These are phyloP conservation scores for Leptinotarsa rubiginosa DNA, from an alignment of 2,888 invertebrate species.

Conservation along the genomic window DNA sequence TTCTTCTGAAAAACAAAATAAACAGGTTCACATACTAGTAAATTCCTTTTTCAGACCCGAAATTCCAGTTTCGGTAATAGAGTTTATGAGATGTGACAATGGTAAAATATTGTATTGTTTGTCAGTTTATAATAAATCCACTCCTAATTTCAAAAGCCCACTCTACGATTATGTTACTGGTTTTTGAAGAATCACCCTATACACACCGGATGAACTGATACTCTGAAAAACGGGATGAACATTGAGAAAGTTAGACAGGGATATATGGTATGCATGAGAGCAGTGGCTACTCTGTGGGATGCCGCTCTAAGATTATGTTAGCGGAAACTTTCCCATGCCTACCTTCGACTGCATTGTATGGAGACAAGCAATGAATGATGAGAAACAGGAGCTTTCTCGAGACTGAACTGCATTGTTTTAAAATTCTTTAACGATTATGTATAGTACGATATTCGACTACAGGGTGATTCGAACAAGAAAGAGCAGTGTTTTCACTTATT, in stretches of 20 bases:
- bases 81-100: no score
- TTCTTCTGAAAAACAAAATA: no score
- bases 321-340: constrained; percentile 57
- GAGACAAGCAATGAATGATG: constrained; percentile 57
- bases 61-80: no score
- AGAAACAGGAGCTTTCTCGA: constrained; percentile 48
- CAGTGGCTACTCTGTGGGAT: constrained; percentile 48
- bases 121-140: no score
- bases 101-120: no score
- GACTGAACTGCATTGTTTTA: constrained; percentile 12
- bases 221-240: constrained; percentile 21
- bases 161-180: no score
- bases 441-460: neutral
- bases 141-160: no score
- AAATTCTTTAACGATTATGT: constrained; percentile 10
- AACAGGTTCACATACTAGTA: no score
- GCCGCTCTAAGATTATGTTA: constrained; percentile 52
- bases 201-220: neutral
- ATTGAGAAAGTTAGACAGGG: constrained; percentile 28
- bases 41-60: no score
- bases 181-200: neutral
- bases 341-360: constrained; percentile 50
- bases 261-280: constrained; percentile 44
- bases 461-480: neutral
- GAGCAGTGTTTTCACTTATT: no score